Percentiles rank a stretch among this genome's conserved stretches.
phyloP scores from a whole-genome alignment of 1,140 invertebrate species.

The Probaryconus sp. region DNA sequence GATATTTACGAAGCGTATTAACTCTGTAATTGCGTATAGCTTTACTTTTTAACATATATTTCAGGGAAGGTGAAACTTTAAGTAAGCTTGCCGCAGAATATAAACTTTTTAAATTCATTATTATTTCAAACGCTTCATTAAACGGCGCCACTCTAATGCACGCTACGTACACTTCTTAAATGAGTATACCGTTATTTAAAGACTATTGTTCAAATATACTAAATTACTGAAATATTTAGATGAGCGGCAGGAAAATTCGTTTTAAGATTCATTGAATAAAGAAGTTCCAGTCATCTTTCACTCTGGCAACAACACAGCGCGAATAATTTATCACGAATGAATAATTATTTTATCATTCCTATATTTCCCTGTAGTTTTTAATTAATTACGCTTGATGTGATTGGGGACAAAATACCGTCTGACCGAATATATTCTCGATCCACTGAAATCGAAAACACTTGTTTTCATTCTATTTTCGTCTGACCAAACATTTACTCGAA shows the following conservation, averaged over 20 bases:
- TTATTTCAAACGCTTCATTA: constrained; percentile 42
- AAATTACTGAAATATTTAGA: constrained; percentile 5
- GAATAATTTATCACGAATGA: no score
- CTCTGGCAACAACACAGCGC: no score
- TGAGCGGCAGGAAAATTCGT: neutral
- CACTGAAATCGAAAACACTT: no score
- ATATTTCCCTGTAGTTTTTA: no score
- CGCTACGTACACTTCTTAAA: constrained; percentile 9
- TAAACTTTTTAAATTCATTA: constrained; percentile 49
- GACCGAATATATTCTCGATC: no score
- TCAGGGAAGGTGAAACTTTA: constrained; percentile 13
- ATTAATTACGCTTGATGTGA: no score
- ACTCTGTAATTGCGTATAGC: constrained; percentile 30
- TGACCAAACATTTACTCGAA: no score
- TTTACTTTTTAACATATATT: constrained; percentile 28
- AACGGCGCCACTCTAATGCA: constrained; percentile 13
- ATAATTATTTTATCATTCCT: no score
- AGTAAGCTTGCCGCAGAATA: constrained; percentile 32
- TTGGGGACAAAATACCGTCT: no score
- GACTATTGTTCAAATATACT: constrained; percentile 14
- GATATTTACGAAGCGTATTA: constrained; percentile 20
- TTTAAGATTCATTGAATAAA: neutral
- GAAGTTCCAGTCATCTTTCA: neutral
- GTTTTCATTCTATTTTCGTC: no score
- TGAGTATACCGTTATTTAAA: constrained; percentile 24